A percentile compares a stretch with the other conserved stretches of the same genome.
Evolutionary conservation across 1,140 invertebrate genomes (phyloP).

Genomic region (Magallana gigas): DNA sequence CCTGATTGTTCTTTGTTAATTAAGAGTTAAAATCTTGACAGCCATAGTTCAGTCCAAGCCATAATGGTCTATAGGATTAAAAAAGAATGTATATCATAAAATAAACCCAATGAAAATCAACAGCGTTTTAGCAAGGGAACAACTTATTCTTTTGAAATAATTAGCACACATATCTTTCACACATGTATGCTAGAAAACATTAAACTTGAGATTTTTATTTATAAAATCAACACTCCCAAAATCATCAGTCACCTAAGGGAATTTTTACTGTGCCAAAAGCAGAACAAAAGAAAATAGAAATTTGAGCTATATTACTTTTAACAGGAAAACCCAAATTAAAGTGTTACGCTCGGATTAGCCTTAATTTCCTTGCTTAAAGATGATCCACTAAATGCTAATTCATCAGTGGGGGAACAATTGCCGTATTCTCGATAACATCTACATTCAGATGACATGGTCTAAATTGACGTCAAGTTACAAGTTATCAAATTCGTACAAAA

Average conservation of each 20-base stretch:
- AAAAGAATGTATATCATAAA: not conserved
- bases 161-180: not conserved
- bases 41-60: not conserved
- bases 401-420: conserved; percentile 30
- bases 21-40: not conserved
- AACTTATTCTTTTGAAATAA: too few species aligned
- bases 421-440: conserved; percentile 16
- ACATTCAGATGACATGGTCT: conserved; percentile 15
- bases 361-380: conserved; percentile 47
- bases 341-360: conserved; percentile 46
- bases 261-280: conserved; percentile 36
- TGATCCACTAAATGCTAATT: conserved; percentile 35
- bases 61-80: not conserved
- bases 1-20: not conserved
- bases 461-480: conserved; percentile 24
- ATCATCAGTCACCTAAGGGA: conserved; percentile 48
- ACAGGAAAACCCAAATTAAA: conserved; percentile 55
- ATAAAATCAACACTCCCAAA: conserved; percentile 32
- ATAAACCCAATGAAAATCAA: not conserved
- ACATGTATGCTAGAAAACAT: not conserved
- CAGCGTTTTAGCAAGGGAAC: not conserved
- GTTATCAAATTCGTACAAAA: conserved; percentile 31
- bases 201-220: conserved; percentile 11
- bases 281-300: conserved; percentile 48
- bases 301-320: conserved; percentile 46